Conservation (phyloP, 2,797 vertebrate genomes). For the Chaunax sp. region DNA sequence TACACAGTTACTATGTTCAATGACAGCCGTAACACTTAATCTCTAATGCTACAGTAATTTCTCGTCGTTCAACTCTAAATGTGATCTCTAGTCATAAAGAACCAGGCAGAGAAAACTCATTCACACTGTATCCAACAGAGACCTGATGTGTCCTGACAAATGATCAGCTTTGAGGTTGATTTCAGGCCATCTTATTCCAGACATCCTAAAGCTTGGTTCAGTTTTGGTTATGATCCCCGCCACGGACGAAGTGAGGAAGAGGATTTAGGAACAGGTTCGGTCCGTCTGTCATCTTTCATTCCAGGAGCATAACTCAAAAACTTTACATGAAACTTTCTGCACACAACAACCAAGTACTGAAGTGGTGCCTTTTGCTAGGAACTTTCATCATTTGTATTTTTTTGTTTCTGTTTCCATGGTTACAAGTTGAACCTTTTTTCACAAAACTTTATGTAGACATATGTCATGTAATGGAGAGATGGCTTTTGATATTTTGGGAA, state of each 20-base stretch:
- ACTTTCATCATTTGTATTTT: no score
- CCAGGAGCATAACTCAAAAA: no score
- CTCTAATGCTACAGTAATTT: slow-evolving; percentile 36
- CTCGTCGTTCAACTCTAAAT: slow-evolving; percentile 6
- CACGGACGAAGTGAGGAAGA: no score
- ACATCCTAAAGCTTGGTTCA: slow-evolving; percentile 22
- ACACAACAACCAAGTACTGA: no score
- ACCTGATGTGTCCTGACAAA: slow-evolving; percentile 39
- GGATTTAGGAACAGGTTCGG: slow-evolving; percentile 3
- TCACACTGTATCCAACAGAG: background rate
- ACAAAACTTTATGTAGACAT: no score
- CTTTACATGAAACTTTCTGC: no score
- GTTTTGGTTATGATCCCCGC: slow-evolving; percentile 38
- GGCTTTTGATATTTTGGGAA: no score
- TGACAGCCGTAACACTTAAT: slow-evolving; percentile 37
- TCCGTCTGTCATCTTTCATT: background rate
- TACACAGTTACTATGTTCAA: slow-evolving; percentile 44
- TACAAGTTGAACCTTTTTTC: no score
- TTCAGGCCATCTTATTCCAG: slow-evolving; percentile 21
- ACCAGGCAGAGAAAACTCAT: slow-evolving; percentile 2
- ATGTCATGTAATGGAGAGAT: no score
- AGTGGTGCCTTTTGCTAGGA: no score
- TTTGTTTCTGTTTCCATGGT: no score
- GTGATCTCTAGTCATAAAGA: slow-evolving; percentile 7
- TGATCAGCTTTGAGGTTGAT: slow-evolving; percentile 36